Percentiles rank a stretch among this genome's conserved stretches.
phyloP scores from a whole-genome alignment of 2,888 invertebrate genomes.

The Cataglyphis cursor region DNA sequence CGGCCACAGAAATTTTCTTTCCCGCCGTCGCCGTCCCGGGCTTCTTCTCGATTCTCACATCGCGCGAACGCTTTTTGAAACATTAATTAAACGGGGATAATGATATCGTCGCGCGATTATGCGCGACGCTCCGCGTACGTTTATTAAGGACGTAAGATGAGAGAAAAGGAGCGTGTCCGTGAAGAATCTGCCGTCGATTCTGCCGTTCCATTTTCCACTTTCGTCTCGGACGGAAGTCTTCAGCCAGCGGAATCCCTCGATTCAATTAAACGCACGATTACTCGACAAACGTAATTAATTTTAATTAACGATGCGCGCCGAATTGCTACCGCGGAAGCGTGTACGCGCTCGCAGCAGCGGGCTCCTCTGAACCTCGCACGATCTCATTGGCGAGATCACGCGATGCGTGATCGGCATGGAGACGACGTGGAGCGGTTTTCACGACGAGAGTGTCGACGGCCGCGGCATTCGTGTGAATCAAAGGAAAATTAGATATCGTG shows the following conservation, averaged over 20 bases:
- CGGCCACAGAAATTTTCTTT: slow-evolving; percentile 8
- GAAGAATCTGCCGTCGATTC: slow-evolving; percentile 28
- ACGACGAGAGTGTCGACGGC: slow-evolving; percentile 46
- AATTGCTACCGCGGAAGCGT: slow-evolving; percentile 59
- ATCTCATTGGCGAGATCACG: slow-evolving; percentile 64
- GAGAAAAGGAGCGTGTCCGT: slow-evolving; percentile 31
- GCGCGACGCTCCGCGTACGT: not conserved
- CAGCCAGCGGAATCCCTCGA: slow-evolving; percentile 44
- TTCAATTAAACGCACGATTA: slow-evolving; percentile 71
- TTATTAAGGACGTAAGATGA: not conserved
- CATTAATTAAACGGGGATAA: slow-evolving; percentile 40
- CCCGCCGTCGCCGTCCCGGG: not conserved
- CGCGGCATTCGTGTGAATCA: slow-evolving; percentile 42
- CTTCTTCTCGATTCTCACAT: slow-evolving; percentile 18
- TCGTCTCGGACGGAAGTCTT: slow-evolving; percentile 41
- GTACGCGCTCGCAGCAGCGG: slow-evolving; percentile 19
- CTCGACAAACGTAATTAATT: slow-evolving; percentile 70
- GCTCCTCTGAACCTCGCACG: slow-evolving; percentile 43
- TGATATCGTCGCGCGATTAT: slow-evolving; percentile 30
- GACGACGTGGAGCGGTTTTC: slow-evolving; percentile 13
- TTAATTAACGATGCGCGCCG: slow-evolving; percentile 71
- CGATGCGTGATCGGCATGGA: slow-evolving; percentile 50
- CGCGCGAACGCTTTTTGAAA: not conserved
- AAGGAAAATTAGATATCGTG: slow-evolving; percentile 32
- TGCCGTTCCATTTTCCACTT: slow-evolving; percentile 47